phyloP scores from a whole-genome alignment of 2,113 vertebrate genomes.

The Chitala chitala region DNA sequence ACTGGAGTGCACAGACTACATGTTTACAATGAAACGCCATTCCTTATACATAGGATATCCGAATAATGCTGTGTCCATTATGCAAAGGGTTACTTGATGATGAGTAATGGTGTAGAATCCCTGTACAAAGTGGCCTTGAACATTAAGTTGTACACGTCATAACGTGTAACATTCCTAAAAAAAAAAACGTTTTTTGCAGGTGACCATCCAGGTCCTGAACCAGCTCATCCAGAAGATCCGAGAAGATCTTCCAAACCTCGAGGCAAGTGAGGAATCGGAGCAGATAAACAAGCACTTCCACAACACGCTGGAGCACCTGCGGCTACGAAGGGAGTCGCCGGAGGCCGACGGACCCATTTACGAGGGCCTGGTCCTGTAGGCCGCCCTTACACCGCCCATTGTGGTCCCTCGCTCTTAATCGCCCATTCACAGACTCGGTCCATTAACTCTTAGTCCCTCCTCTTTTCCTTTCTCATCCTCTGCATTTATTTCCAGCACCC shows the following conservation, averaged over 20 bases:
- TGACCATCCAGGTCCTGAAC: conserved; percentile 95
- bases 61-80: no score
- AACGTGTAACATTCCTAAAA: not conserved
- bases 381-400: conserved; percentile 45
- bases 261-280: conserved; percentile 94
- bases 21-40: no score
- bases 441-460: not conserved
- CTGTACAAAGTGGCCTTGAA: no score
- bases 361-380: conserved; percentile 81
- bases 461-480: not conserved
- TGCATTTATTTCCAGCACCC: not conserved
- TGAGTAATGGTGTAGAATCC: no score
- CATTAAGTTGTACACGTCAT: no score
- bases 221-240: conserved; percentile 98
- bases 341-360: conserved; percentile 91
- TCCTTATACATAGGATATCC: no score
- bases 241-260: conserved; percentile 94
- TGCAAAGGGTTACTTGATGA: no score
- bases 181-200: conserved; percentile 53
- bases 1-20: no score
- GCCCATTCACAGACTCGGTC: conserved; percentile 28
- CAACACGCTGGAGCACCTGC: conserved; percentile 96
- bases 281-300: conserved; percentile 99
- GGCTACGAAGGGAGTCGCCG: conserved; percentile 85
- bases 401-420: not conserved